These are phyloP conservation scores for Ylistrum balloti DNA, from an alignment of 1,140 invertebrate species.

Conservation along the genomic window DNA sequence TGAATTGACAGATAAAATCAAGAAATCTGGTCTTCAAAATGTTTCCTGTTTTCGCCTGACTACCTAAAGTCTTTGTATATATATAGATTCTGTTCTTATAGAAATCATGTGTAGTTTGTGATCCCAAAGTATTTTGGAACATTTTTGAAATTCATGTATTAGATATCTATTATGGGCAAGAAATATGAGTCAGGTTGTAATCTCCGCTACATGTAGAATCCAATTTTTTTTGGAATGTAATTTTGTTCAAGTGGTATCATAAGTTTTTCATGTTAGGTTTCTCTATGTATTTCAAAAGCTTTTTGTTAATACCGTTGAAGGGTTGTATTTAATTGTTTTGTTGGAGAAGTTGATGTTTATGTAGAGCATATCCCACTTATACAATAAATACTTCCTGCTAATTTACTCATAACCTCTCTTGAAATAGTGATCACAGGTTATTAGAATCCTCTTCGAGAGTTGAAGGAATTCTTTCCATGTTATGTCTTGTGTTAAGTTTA, in stretches of 20 bases:
- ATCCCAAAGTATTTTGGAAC: not conserved
- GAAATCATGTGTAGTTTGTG: not conserved
- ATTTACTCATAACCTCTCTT: conserved; percentile 10
- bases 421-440: conserved; percentile 12
- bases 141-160: conserved; percentile 40
- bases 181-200: conserved; percentile 27
- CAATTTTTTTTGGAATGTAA: conserved; percentile 23
- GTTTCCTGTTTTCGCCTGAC: not conserved
- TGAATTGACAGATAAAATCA: not conserved
- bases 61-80: not conserved
- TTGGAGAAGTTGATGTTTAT: not conserved
- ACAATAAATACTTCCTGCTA: conserved; percentile 33
- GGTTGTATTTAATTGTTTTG: conserved; percentile 32
- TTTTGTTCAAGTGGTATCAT: conserved; percentile 35
- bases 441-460: conserved; percentile 29
- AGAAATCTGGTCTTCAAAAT: not conserved
- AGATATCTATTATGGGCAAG: not conserved
- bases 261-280: conserved; percentile 35
- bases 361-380: not conserved
- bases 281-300: conserved; percentile 26
- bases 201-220: not conserved
- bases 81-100: conserved; percentile 17
- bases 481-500: conserved; percentile 35
- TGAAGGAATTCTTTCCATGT: not conserved
- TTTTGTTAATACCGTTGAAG: conserved; percentile 8